A percentile compares a stretch with the other conserved stretches of the same genome.
These are phyloP conservation scores for Capromys pilorides DNA, from an alignment of 2,797 vertebrate species.

Conservation along the genomic window DNA sequence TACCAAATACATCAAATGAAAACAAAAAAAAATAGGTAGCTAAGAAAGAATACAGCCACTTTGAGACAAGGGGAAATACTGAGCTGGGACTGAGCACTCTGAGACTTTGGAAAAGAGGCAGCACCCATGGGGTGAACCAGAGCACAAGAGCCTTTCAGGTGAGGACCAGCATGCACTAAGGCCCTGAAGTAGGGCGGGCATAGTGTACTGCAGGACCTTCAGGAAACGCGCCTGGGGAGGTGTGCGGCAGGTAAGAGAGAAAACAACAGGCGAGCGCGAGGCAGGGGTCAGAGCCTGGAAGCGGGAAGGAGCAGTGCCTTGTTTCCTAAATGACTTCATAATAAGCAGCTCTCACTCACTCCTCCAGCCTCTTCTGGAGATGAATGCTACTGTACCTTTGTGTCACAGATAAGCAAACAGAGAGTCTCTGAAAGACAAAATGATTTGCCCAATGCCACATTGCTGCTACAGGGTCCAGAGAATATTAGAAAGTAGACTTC, in stretches of 20 bases:
- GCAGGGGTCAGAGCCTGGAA: background rate
- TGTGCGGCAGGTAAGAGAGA: background rate
- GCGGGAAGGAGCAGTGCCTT: background rate
- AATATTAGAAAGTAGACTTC: background rate
- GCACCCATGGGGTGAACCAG: background rate
- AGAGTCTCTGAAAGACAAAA: background rate
- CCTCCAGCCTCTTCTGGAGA: background rate
- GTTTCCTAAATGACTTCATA: constrained; percentile 28
- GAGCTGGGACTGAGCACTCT: background rate
- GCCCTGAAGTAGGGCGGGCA: background rate
- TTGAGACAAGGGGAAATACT: background rate
- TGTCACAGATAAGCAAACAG: background rate
- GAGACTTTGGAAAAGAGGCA: background rate
- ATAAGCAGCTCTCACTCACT: background rate
- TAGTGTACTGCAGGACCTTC: background rate
- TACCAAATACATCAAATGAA: too few species aligned
- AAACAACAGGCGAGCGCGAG: rapidly evolving
- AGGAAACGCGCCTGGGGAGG: background rate
- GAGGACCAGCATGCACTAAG: background rate
- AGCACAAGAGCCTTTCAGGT: background rate
- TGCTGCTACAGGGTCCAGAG: background rate
- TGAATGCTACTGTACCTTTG: background rate
- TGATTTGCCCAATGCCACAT: background rate
- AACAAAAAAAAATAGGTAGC: background rate
- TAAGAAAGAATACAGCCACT: background rate